phyloP scores from a whole-genome alignment of 1,140 invertebrate species.

The Drosophila orosa region DNA sequence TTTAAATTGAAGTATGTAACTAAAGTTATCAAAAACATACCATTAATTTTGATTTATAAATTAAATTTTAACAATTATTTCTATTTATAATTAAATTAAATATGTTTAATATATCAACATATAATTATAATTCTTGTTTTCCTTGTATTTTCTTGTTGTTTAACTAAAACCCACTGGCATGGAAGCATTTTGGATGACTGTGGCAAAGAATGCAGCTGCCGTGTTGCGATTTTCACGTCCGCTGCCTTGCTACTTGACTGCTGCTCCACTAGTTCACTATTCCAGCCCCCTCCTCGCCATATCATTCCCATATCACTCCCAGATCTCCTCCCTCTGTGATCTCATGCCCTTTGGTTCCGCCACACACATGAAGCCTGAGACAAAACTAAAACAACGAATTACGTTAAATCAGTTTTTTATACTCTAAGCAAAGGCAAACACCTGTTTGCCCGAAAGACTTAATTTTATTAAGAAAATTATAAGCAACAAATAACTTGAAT shows the following conservation, averaged over 20 bases:
- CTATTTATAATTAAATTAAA: no score
- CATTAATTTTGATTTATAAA: background rate
- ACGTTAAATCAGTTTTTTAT: constrained; percentile 61
- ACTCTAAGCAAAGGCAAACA: constrained; percentile 8
- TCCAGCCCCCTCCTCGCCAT: background rate
- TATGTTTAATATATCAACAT: no score
- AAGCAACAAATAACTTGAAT: background rate
- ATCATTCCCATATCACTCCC: background rate
- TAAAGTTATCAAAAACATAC: background rate
- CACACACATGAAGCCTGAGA: constrained; percentile 14
- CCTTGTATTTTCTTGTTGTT: no score
- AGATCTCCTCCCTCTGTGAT: background rate
- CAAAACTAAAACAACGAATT: constrained; percentile 67
- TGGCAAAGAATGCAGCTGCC: constrained; percentile 10
- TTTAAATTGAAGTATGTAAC: background rate
- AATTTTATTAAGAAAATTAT: background rate
- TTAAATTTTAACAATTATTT: background rate
- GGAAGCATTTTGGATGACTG: constrained; percentile 22
- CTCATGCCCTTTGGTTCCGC: background rate
- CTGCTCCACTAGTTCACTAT: constrained; percentile 16
- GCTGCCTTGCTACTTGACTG: constrained; percentile 46
- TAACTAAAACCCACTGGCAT: no score
- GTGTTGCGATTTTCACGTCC: constrained; percentile 45
- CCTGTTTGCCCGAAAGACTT: background rate
- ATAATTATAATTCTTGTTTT: no score